Base-by-base conservation (phyloP, 2,113 vertebrate species). In the Mustela lutreola region DNA sequence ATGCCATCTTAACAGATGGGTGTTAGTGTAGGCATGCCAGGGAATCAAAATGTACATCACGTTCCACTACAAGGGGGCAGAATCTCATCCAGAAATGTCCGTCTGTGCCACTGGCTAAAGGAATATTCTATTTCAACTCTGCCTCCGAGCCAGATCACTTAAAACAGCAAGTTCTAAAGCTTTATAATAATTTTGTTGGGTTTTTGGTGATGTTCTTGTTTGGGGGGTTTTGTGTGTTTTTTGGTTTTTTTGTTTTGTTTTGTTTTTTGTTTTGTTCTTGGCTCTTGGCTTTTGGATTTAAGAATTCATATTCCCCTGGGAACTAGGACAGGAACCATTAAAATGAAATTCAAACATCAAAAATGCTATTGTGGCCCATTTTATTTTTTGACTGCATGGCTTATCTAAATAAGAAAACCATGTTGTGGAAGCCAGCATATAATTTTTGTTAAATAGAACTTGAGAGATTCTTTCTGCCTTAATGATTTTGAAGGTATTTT, bases 21-120 rank as follows among this genome's bases (percentile, higher is more conserved):
- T 97, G 94, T 98, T 98, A 98, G 98, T 96, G 94, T 81, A 97
- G 98, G 95, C 98, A 97, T 98, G 98, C 98, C 98, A 98, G 97
- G 80, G 97, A 99, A 98, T 99, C 97, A 98, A 98, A 98, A 98
- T 98, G 98, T 98, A 98, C 98, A 99, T 98, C 98, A 98, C 98
- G 24, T 98, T 98, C 97, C 98, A 98, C 98, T 98, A 98, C 98
- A 98, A 98, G 98, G 98, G 98, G 98, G 98, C 97, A 98, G 98
- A 97, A 94, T 98, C 92, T 67, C 73, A 96, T 98, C 98, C 98
- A 98, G 97, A 96, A 97, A 96, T 90, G 97, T 92, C 98, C 96
- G 97, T 97, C 97, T 98, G 97, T 98, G 98, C 97, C 98, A 98
- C 94, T 75, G 95, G 97, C 97, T 98, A 97, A 96, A 98, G 98